A percentile compares a stretch with the other conserved stretches of the same genome.
Conservation (phyloP, 2,113 vertebrate genomes). For the Nibea coibor region DNA sequence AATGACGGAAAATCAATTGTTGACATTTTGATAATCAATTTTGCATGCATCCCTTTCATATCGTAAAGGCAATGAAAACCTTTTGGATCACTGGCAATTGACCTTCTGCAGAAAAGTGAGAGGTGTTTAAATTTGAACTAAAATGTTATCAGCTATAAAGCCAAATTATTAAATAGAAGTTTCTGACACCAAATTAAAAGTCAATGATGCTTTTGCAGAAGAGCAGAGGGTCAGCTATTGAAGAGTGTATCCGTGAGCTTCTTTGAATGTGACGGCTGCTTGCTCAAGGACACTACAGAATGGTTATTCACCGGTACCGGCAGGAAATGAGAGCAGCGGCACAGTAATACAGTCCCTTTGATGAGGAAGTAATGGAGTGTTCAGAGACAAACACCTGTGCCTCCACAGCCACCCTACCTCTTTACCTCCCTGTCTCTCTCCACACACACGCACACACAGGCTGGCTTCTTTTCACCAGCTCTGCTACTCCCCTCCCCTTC, state of each 20-base stretch:
- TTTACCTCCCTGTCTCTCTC: background rate
- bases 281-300: too few relatives aligned
- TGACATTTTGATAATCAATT: background rate
- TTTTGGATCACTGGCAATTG: too few relatives aligned
- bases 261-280: too few relatives aligned
- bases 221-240: too few relatives aligned
- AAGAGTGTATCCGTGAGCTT: too few relatives aligned
- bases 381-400: conserved; percentile 77
- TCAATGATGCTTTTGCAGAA: too few relatives aligned
- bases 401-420: conserved; percentile 52
- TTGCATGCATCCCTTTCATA: background rate
- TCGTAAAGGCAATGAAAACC: background rate
- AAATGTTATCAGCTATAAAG: too few relatives aligned
- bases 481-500: conserved; percentile 56
- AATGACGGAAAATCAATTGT: background rate
- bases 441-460: background rate
- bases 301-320: conserved; percentile 12
- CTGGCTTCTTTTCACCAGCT: conserved; percentile 56
- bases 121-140: too few relatives aligned
- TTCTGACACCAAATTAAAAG: too few relatives aligned
- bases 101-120: too few relatives aligned
- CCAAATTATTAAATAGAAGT: too few relatives aligned
- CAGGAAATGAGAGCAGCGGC: conserved; percentile 50
- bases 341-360: conserved; percentile 67
- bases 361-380: conserved; percentile 74